Percentiles rank a stretch among this genome's conserved stretches.
phyloP scores from a whole-genome alignment of 1,140 invertebrate species.

The Euura lappo region DNA sequence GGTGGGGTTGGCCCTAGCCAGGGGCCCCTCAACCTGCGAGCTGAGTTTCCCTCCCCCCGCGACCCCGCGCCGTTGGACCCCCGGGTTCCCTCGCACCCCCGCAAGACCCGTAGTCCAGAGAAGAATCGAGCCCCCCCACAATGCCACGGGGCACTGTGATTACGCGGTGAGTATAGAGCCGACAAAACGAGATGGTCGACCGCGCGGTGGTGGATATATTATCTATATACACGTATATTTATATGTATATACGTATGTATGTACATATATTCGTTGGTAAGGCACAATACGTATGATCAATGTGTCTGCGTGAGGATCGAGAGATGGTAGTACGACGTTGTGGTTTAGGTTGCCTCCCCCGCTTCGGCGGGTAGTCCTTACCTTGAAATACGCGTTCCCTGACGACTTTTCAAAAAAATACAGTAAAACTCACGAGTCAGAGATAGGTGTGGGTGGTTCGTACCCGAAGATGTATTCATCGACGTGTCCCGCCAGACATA shows the following conservation, averaged over 20 bases:
- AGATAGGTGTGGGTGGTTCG: too few relatives aligned
- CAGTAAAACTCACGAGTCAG: too few relatives aligned
- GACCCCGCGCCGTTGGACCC: conserved; percentile 6
- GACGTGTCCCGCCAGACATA: too few relatives aligned
- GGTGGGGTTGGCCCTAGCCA: conserved; percentile 17
- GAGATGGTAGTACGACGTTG: too few relatives aligned
- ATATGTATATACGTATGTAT: background rate
- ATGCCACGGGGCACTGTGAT: conserved; percentile 58
- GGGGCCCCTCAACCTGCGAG: conserved; percentile 27
- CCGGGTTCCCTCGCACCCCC: conserved; percentile 9
- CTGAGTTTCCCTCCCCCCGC: conserved; percentile 12
- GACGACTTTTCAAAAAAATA: background rate
- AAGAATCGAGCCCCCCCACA: conserved; percentile 38
- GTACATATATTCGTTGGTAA: background rate
- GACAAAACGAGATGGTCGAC: conserved; percentile 50
- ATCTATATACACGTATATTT: background rate
- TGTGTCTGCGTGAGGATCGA: too few relatives aligned
- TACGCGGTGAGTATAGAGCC: conserved; percentile 47
- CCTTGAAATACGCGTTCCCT: background rate
- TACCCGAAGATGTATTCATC: too few relatives aligned
- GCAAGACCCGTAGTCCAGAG: conserved; percentile 19
- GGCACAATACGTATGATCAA: too few relatives aligned
- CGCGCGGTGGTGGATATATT: background rate
- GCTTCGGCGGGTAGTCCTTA: conserved; percentile 3
- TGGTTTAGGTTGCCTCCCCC: background rate